A percentile compares a stretch with the other conserved stretches of the same genome.
These are phyloP conservation scores for Melanitta fusca DNA, from an alignment of 2,797 vertebrate genomes.

Conservation along the genomic window DNA sequence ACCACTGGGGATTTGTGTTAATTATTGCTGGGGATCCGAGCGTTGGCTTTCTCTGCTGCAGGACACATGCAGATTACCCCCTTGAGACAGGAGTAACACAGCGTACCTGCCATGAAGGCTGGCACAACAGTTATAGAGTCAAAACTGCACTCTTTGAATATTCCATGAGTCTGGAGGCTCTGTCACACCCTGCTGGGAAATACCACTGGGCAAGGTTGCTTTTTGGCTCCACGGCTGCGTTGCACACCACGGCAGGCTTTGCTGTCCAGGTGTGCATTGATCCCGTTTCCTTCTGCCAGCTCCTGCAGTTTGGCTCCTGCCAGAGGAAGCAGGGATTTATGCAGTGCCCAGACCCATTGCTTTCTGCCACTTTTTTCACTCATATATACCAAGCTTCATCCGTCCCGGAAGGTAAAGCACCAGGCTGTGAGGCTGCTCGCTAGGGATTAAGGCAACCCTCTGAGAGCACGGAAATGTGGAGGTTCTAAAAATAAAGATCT, in stretches of 20 bases:
- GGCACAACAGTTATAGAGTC: rapidly evolving
- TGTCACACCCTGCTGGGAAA: not conserved
- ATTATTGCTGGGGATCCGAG: not conserved
- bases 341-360: not conserved
- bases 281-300: not conserved
- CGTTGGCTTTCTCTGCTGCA: not conserved
- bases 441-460: not conserved
- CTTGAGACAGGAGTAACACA: not conserved
- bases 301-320: not conserved
- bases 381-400: not conserved
- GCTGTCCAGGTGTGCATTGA: not conserved
- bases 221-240: not conserved
- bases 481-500: not conserved
- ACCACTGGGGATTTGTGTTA: not conserved
- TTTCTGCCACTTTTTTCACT: not conserved
- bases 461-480: not conserved
- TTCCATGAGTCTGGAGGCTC: not conserved
- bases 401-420: not conserved
- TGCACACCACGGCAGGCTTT: not conserved
- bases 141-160: not conserved
- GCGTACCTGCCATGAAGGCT: not conserved
- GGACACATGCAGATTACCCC: not conserved
- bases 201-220: not conserved
- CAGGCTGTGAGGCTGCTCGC: not conserved
- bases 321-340: not conserved